Evolutionary conservation across 2,113 vertebrate species (phyloP), one percentile per base, ranked within the genome.

Genomic region (Saccopteryx bilineata): DNA sequence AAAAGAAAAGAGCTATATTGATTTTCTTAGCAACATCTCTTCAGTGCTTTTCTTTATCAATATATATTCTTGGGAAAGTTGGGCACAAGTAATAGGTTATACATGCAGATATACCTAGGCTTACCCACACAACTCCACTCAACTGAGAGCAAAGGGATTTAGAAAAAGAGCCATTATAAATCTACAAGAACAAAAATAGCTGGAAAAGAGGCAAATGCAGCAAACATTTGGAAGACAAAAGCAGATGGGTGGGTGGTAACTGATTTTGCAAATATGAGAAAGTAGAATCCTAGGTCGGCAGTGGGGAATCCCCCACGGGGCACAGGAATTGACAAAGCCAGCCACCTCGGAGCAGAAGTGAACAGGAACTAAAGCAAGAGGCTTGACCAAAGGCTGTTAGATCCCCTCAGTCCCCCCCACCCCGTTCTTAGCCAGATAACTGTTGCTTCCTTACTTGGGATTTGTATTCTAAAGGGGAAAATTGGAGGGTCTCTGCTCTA

Each of bases 141-240:
- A 83, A 18, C 76, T 86, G 65, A 75, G 17, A 90, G 10, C 48
- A 31, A 82, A 86, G 15, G 5, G 3, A 52, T 23, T 7, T 5
- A 14, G 1, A 14, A 54, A 17, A 60, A 84, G 92, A 89, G n/a
- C 21, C 86, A 17, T 74, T 24, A 48, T 21, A 11, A 86, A 48
- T 90, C 33, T 61, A 46, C 13, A 86, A 79, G 75, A 90, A 63
- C 18, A 79, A 75, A 95, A 74, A n/a, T 46, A 93, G 80, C 63
- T 93, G 50, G 2, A n/a, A 83, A 91, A 95, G 28, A 83, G 58
- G 52, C 80, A 86, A 79, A 82, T 60, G 63, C 7, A 86, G 50
- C 61, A 82, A 28, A 48, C 21, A 56, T 92, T 93, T 52, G 58
- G 91, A 69, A 92, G 56, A 39, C 74, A 63, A 90, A 92, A 82